Base-by-base conservation (phyloP, 2,113 vertebrate species). In the Chlorodrepanis virens region DNA sequence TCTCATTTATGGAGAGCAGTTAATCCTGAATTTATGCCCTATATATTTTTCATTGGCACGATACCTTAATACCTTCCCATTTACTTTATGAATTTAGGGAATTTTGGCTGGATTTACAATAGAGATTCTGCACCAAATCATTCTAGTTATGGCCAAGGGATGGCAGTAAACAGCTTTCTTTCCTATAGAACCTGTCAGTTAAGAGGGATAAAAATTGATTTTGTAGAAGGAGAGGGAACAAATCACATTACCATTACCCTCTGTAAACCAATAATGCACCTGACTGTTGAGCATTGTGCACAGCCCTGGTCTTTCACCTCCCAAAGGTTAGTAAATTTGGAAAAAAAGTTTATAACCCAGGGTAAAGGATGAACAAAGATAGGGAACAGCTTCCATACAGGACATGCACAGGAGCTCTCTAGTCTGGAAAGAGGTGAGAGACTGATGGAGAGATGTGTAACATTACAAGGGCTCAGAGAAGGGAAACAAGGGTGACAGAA, bases 131-230 rank as follows among this genome's bases (percentile, higher is more conserved):
- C 37, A 71, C 23, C 5, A 75, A 42, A 81, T 40, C 23, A 28
- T 94, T 96, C 64, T 75, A 60, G 12, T 60, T 78, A 37, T n/a
- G 72, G 49, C 75, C 94, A 87, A 93, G 39, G 29, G 91, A 92
- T 67, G 86, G 56, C 86, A 83, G 83, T 90, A 86, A 93, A 69
- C 86, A 83, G n/a, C 68, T 74, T 90, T 70, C 27, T 19, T 90
- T 89, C 50, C 33, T 64, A 12, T 2, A 42, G 20, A 85, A 67
- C 4, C 13, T 16, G 3, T 31, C 63, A 24, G 15, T 35, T 83
- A 37, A 6, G 22, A 7, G 21, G 8, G 4, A 59, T 63, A 35
- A 90, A 72, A 65, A 33, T 12, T 5, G 20, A 15, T 83, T 89
- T 82, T 57, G 23, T 23, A 35, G 71, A 53, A 81, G n/a, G 19